phyloP scores from a whole-genome alignment of 2,113 vertebrate genomes.

The Notothenia rossii region DNA sequence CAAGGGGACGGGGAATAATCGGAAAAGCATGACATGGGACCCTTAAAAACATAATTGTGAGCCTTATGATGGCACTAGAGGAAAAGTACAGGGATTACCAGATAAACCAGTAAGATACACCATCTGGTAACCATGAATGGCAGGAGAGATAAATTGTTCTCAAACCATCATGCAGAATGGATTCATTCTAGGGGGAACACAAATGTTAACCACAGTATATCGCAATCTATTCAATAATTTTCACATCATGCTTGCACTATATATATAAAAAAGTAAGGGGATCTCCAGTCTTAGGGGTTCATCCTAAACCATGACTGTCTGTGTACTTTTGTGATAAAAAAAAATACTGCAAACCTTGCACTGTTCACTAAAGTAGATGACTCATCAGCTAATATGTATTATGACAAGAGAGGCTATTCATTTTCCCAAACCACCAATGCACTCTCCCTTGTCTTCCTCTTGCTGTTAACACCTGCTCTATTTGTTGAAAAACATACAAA shows the following conservation, averaged over 20 bases:
- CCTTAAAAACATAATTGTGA: too few relatives aligned
- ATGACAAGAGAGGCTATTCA: constrained; percentile 61
- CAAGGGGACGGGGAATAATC: too few relatives aligned
- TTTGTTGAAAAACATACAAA: constrained; percentile 71
- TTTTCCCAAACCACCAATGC: constrained; percentile 45
- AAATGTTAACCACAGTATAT: background rate
- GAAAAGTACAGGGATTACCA: too few relatives aligned
- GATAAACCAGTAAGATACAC: too few relatives aligned
- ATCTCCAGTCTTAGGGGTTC: too few relatives aligned
- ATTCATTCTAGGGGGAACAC: background rate
- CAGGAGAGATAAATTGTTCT: too few relatives aligned
- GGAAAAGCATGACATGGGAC: too few relatives aligned
- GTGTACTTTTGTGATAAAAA: background rate
- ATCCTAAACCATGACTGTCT: background rate
- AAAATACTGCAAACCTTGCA: background rate
- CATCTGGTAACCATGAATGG: background rate
- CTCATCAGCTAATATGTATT: constrained; percentile 68
- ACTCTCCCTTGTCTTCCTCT: constrained; percentile 47
- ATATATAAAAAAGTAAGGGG: background rate
- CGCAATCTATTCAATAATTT: too few relatives aligned
- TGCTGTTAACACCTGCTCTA: constrained; percentile 75
- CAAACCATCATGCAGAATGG: background rate
- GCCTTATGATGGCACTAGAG: too few relatives aligned
- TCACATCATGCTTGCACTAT: background rate
- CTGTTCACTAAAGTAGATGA: constrained; percentile 59